Evolutionary conservation across 2,113 vertebrate species (phyloP).

Genomic region (Saccopteryx bilineata): DNA sequence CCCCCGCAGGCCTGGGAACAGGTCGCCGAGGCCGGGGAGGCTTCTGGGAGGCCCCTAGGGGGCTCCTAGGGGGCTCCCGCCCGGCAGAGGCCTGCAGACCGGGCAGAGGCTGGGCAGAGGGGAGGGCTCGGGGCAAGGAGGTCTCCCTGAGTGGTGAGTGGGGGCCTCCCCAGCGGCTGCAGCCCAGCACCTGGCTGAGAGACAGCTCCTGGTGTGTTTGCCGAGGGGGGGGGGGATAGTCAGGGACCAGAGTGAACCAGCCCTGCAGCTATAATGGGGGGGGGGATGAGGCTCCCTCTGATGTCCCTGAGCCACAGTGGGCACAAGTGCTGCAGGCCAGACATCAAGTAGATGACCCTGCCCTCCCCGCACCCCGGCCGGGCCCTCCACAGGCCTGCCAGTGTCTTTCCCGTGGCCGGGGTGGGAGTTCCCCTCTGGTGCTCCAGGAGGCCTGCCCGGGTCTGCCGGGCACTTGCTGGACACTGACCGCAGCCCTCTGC

Average conservation of each 20-base stretch:
- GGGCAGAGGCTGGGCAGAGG: too few species aligned
- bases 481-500: not conserved
- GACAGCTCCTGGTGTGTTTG: not conserved
- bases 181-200: fast-evolving
- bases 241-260: not conserved
- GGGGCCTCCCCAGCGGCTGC: not conserved
- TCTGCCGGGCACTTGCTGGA: not conserved
- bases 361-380: not conserved
- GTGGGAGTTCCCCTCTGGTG: not conserved
- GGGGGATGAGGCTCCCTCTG: not conserved
- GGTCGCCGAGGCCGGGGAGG: fast-evolving
- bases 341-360: fast-evolving
- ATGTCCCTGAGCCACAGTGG: fast-evolving
- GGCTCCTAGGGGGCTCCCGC: not conserved
- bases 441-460: not conserved
- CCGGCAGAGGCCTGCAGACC: not conserved
- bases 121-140: not conserved
- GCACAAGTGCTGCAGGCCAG: not conserved
- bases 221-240: too few species aligned
- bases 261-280: not conserved
- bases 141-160: too few species aligned
- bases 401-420: too few species aligned
- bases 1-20: not conserved
- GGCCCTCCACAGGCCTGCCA: not conserved
- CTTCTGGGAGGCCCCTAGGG: not conserved